Conservation (phyloP, 2,113 vertebrate species). For the Thamnaconus septentrionalis region DNA sequence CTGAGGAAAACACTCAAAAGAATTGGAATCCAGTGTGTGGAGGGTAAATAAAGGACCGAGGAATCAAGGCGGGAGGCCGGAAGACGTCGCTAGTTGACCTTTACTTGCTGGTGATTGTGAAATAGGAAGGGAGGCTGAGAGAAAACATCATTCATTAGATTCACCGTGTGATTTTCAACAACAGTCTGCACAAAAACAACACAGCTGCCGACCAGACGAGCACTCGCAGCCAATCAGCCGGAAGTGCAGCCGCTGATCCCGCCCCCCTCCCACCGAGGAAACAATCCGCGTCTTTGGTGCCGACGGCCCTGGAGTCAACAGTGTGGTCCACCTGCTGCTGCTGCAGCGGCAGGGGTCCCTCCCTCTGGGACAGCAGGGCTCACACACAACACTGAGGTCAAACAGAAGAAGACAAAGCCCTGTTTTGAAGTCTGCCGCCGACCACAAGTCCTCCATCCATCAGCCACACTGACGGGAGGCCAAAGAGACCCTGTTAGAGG, state of each 20-base stretch:
- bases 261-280: constrained; percentile 23
- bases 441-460: no score
- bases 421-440: no score
- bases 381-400: no score
- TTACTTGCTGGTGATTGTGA: constrained; percentile 20
- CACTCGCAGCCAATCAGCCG: not conserved
- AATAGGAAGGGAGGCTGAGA: constrained; percentile 24
- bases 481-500: no score
- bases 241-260: constrained; percentile 15
- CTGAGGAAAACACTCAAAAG: not conserved
- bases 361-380: no score
- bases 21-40: not conserved
- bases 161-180: constrained; percentile 26
- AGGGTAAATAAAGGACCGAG: not conserved
- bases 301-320: constrained; percentile 2
- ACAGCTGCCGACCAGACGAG: constrained; percentile 63
- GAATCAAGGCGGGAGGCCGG: not conserved
- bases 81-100: constrained; percentile 36
- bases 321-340: constrained; percentile 23
- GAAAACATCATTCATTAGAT: constrained; percentile 12
- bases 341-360: not conserved
- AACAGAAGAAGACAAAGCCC: no score
- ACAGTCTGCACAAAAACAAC: constrained; percentile 38
- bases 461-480: no score
- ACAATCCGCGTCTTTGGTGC: constrained; percentile 2